These are phyloP conservation scores for Nomada fabriciana DNA, from an alignment of 2,888 invertebrate species.

Conservation along the genomic window DNA sequence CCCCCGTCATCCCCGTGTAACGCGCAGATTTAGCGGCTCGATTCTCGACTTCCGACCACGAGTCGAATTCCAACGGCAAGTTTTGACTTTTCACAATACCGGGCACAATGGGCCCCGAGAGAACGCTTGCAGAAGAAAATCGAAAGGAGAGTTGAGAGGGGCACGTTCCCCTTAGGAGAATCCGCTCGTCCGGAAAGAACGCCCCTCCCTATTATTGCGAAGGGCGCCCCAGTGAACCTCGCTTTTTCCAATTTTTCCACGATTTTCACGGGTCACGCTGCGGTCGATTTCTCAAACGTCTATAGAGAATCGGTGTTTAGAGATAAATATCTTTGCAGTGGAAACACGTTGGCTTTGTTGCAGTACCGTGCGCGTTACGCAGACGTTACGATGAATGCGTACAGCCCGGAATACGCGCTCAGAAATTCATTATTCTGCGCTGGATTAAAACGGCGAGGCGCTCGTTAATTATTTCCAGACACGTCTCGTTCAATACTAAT, in stretches of 20 bases:
- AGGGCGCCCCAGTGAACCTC: neutral
- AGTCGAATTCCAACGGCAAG: slow-evolving; percentile 40
- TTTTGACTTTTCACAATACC: slow-evolving; percentile 50
- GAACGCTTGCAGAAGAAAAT: slow-evolving; percentile 24
- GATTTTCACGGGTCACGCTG: slow-evolving; percentile 40
- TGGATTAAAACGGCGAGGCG: slow-evolving; percentile 20
- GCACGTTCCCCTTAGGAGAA: slow-evolving; percentile 9
- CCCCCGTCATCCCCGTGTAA: neutral
- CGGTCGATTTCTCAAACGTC: neutral
- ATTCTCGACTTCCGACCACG: neutral
- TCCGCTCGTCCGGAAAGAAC: slow-evolving; percentile 47
- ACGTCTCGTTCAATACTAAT: slow-evolving; percentile 24
- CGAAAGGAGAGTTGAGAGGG: slow-evolving; percentile 12
- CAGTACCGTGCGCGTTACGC: neutral
- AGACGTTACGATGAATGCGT: neutral
- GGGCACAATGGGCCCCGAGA: slow-evolving; percentile 16
- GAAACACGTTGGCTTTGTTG: neutral
- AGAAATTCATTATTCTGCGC: slow-evolving; percentile 32
- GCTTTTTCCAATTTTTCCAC: slow-evolving; percentile 8
- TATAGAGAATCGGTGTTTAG: slow-evolving; percentile 6
- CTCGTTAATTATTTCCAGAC: slow-evolving; percentile 36
- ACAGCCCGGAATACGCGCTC: neutral
- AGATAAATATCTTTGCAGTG: slow-evolving; percentile 10
- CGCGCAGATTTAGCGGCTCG: neutral
- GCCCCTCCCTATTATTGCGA: neutral